Evolutionary conservation across 2,797 vertebrate genomes (phyloP).

Genomic region (Clarias pachynema): DNA sequence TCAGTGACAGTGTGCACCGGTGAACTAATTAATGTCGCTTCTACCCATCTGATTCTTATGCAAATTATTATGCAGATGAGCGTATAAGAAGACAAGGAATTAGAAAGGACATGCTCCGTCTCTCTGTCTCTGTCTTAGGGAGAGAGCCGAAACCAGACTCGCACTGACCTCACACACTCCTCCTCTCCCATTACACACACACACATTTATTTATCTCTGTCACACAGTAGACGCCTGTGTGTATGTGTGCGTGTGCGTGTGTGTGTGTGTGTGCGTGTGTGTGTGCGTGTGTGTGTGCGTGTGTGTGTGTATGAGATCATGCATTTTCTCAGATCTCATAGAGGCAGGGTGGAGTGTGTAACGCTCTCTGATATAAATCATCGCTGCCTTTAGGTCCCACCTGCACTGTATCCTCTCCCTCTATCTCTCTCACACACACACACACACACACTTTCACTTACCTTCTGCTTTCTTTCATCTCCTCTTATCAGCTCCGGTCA

Average conservation of each 20-base stretch:
- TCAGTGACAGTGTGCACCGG: not conserved
- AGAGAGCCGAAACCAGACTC: too few species aligned
- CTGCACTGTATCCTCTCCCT: not conserved
- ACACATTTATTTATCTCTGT: constrained; percentile 23
- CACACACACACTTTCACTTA: constrained; percentile 17
- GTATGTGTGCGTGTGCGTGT: constrained; percentile 50
- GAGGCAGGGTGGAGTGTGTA: constrained; percentile 16
- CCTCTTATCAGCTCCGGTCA: not conserved
- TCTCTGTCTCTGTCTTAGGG: not conserved
- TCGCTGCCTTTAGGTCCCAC: constrained; percentile 45
- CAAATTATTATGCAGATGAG: constrained; percentile 15
- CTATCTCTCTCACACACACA: not conserved
- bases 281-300: constrained; percentile 47
- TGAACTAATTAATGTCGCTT: constrained; percentile 17
- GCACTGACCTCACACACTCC: not conserved
- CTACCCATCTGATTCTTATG: constrained; percentile 9
- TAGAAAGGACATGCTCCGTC: not conserved
- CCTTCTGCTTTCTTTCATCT: constrained; percentile 35
- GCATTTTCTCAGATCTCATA: not conserved
- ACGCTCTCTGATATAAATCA: constrained; percentile 31
- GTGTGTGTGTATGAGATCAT: constrained; percentile 32
- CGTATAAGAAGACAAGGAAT: not conserved
- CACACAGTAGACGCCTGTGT: constrained; percentile 29
- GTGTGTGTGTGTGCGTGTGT: constrained; percentile 34
- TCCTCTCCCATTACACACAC: not conserved